A percentile compares a stretch with the other conserved stretches of the same genome.
These are phyloP conservation scores for Myotis lucifugus DNA, from an alignment of 2,113 vertebrate genomes.

Conservation along the genomic window DNA sequence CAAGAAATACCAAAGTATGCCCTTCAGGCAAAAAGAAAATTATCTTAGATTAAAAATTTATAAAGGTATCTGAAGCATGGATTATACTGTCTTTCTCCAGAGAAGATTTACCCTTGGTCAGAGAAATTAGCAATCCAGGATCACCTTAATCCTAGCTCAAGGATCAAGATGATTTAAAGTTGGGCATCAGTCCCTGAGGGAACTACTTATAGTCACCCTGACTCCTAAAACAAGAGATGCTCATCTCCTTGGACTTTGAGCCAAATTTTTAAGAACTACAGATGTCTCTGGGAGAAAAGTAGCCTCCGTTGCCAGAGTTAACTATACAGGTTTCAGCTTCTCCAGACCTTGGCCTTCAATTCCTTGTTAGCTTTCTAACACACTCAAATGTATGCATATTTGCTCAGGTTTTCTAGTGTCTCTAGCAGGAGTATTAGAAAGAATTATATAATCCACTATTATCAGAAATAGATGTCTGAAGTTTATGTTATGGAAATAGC, in stretches of 20 bases:
- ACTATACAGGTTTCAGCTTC: constrained; percentile 60
- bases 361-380: constrained; percentile 3
- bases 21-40: constrained; percentile 1
- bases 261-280: constrained; percentile 55
- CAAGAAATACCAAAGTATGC: neutral
- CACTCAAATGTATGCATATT: constrained; percentile 54
- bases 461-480: constrained; percentile 47
- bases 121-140: neutral
- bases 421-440: constrained; percentile 42
- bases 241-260: constrained; percentile 34
- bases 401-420: constrained; percentile 30
- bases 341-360: constrained; percentile 35
- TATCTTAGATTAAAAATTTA: neutral
- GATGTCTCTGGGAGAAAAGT: constrained; percentile 32
- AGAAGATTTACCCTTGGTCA: constrained; percentile 39
- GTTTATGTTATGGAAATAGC: constrained; percentile 62
- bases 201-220: constrained; percentile 37
- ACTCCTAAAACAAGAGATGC: constrained; percentile 43
- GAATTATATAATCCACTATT: constrained; percentile 50
- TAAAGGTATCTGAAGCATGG: neutral
- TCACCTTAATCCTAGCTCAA: constrained; percentile 29
- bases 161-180: constrained; percentile 21
- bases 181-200: neutral
- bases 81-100: neutral
- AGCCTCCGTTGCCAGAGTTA: neutral